phyloP scores from a whole-genome alignment of 2,888 invertebrate species.

The Elmis aenea region DNA sequence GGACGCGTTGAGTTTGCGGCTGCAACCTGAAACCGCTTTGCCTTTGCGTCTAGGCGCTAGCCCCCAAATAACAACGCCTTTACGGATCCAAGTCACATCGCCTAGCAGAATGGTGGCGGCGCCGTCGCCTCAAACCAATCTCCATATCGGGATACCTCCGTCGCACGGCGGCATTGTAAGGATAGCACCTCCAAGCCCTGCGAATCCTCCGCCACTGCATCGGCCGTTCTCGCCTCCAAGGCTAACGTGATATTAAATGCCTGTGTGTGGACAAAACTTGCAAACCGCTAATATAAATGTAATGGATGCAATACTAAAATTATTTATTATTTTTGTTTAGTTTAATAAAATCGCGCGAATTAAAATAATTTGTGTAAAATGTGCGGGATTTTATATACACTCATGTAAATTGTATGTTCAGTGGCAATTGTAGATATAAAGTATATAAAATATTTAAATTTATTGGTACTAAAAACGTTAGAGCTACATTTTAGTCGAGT shows the following conservation, averaged over 20 bases:
- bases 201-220: conserved; percentile 39
- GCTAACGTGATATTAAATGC: conserved; percentile 44
- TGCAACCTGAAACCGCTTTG: conserved; percentile 36
- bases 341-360: conserved; percentile 13
- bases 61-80: conserved; percentile 37
- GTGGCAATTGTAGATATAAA: conserved; percentile 25
- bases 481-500: neutral
- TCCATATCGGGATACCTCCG: conserved; percentile 30
- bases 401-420: conserved; percentile 20
- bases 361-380: conserved; percentile 12
- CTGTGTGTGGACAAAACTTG: too few relatives aligned
- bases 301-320: conserved; percentile 19
- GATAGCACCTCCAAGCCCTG: conserved; percentile 42
- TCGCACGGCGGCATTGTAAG: conserved; percentile 40
- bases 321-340: too few relatives aligned
- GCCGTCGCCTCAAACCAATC: conserved; percentile 32
- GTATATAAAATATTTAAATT: conserved; percentile 14
- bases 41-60: conserved; percentile 37
- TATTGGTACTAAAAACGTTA: neutral
- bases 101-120: conserved; percentile 32
- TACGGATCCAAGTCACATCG: conserved; percentile 42
- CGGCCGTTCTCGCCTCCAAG: conserved; percentile 46
- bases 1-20: conserved; percentile 15
- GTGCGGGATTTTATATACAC: too few relatives aligned
- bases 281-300: conserved; percentile 10